Conservation (phyloP, 2,888 invertebrate species). For the Pyrochroa serraticornis region DNA sequence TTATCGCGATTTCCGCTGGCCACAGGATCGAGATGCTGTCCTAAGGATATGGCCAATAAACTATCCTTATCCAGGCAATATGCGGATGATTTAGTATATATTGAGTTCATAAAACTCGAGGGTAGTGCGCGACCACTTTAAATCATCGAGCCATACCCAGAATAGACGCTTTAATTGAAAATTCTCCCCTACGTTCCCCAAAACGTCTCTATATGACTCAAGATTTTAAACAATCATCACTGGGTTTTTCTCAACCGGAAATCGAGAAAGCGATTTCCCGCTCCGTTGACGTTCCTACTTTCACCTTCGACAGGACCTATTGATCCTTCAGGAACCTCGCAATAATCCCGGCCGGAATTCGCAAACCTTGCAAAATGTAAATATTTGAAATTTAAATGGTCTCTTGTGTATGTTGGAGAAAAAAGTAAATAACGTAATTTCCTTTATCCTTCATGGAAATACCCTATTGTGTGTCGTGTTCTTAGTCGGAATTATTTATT, state of each 20-base stretch:
- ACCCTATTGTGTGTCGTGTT: constrained; percentile 16
- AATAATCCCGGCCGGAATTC: constrained; percentile 35
- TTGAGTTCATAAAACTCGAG: constrained; percentile 36
- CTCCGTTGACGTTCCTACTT: constrained; percentile 7
- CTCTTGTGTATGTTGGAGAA: constrained; percentile 23
- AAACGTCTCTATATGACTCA: not conserved
- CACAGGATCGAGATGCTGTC: constrained; percentile 22
- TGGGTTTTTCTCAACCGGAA: not conserved
- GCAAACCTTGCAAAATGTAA: constrained; percentile 42
- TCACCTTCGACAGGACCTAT: not conserved
- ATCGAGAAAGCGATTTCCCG: constrained; percentile 9
- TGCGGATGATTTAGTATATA: constrained; percentile 39
- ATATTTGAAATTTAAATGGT: constrained; percentile 48
- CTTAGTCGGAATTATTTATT: constrained; percentile 2
- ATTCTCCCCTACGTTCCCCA: not conserved
- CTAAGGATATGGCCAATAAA: constrained; percentile 37
- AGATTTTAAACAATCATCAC: not conserved
- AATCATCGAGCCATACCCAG: constrained; percentile 26
- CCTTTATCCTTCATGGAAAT: constrained; percentile 4
- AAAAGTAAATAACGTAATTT: constrained; percentile 36
- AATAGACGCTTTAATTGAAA: constrained; percentile 9
- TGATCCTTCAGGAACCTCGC: constrained; percentile 11
- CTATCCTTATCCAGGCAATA: constrained; percentile 41
- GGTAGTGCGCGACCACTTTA: constrained; percentile 24
- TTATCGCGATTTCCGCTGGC: not conserved